Conservation (phyloP, 2,888 invertebrate species). For the Platycheirus rosarum region DNA sequence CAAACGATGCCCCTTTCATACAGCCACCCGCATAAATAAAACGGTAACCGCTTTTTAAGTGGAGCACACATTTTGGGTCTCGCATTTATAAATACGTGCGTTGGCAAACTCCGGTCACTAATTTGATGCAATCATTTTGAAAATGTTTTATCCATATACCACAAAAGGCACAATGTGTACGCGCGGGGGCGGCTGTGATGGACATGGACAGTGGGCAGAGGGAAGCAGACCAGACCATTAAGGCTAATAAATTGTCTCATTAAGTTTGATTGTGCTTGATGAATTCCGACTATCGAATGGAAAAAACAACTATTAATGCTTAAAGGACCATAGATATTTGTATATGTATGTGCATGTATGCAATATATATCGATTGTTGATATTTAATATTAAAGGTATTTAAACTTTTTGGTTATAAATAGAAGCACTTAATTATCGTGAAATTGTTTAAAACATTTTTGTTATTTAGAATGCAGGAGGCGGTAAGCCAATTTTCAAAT, state of each 20-base stretch:
- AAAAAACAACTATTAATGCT: neutral
- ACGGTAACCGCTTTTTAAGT: constrained; percentile 54
- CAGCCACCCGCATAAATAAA: neutral
- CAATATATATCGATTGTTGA: no score
- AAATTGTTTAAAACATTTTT: no score
- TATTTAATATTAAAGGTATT: no score
- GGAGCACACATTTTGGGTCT: constrained; percentile 48
- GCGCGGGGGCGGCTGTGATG: constrained; percentile 1
- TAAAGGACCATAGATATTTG: neutral
- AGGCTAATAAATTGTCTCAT: constrained; percentile 50
- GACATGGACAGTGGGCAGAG: constrained; percentile 5
- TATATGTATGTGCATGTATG: no score
- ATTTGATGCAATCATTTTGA: constrained; percentile 62
- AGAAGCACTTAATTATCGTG: no score
- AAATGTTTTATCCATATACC: constrained; percentile 33
- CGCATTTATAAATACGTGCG: constrained; percentile 40
- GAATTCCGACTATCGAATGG: constrained; percentile 26
- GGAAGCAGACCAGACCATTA: constrained; percentile 12
- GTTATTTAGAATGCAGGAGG: no score
- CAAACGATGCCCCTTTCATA: neutral
- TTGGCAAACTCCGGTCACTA: constrained; percentile 54
- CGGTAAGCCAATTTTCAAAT: no score
- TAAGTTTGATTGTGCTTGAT: constrained; percentile 34
- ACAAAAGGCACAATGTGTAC: neutral
- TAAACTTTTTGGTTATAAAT: no score